phyloP scores from a whole-genome alignment of 2,113 vertebrate genomes.

The Corythaixoides concolor region DNA sequence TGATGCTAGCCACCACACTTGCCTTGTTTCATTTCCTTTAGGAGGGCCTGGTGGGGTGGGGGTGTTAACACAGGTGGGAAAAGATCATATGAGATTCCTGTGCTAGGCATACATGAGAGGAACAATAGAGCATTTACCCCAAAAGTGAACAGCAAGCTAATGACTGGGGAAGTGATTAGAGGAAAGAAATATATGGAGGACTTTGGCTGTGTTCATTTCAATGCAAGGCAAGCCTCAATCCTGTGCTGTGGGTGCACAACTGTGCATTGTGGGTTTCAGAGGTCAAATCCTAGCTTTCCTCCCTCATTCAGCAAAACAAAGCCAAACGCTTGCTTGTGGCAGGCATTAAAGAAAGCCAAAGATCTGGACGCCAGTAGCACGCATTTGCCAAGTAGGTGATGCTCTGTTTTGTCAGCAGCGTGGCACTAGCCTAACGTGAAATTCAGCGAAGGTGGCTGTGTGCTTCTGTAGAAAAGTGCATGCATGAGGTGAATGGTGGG shows the following conservation, averaged over 20 bases:
- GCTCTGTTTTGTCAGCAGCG: neutral
- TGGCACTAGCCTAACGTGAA: fast-evolving
- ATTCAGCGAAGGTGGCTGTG: neutral
- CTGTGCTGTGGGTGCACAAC: neutral
- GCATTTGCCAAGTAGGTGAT: neutral
- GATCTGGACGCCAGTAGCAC: fast-evolving
- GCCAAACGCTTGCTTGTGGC: neutral
- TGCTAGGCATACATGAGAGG: neutral
- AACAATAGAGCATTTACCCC: neutral
- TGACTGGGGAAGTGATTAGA: neutral
- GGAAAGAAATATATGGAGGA: neutral
- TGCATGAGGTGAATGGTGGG: neutral
- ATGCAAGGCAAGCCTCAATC: neutral
- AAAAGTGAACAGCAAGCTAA: neutral
- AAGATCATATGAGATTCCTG: neutral
- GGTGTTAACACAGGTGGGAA: neutral
- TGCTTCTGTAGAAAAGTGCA: neutral
- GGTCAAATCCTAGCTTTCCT: neutral
- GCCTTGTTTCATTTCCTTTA: neutral
- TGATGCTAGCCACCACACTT: neutral
- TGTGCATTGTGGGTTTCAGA: neutral
- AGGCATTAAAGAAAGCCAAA: neutral
- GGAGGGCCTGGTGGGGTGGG: neutral
- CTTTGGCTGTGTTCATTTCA: neutral
- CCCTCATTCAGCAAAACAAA: neutral